Evolutionary conservation across 1,140 invertebrate species (phyloP), one percentile per base, ranked within the genome.

Genomic region (Trichoplusia ni): DNA sequence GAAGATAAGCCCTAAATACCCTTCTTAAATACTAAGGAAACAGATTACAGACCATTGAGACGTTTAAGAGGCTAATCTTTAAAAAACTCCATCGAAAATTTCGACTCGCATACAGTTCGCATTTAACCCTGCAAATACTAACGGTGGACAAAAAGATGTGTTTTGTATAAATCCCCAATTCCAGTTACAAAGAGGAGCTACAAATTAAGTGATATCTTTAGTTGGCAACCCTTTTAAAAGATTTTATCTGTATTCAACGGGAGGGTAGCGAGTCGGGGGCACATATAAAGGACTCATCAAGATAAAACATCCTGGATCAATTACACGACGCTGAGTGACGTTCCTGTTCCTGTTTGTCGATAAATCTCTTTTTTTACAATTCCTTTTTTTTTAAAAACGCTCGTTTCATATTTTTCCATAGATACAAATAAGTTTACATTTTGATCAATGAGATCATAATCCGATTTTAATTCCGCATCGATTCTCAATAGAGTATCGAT

Each of bases 121-220:
- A 35, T 79, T 79, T 72, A 74, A 66, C 46, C 51, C 38, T 49
- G 71, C 67, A 81, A 84, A 84, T 77, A 73, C 18, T 68, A 38
- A 47, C 42, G 65, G 58, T 27, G 46, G 60, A 78, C 73, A 82
- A 84, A 86, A 84, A 79, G 71, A 42, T 63, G 62, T 77, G 70
- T 70, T 78, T 81, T 79, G 77, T 77, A 75, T 75, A 71, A 72
- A 79, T 71, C 78, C 77, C 77, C 81, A 86, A 84, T 84, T 74
- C 81, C 68, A 73, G 77, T 79, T 81, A 90, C 83, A 89, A 89
- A 84, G 84, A 86, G 76, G 81, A 79, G 86, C 81, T 89, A 90
- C 87, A 89, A 90, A 90, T 90, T 90, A 90, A 90, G 86, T 89
- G 82, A 85, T 90, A 89, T 86, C 83, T 89, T 87, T 85, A 85